A percentile compares a stretch with the other conserved stretches of the same genome.
Evolutionary conservation across 2,113 vertebrate species (phyloP).

Genomic region (Ammospiza caudacuta): DNA sequence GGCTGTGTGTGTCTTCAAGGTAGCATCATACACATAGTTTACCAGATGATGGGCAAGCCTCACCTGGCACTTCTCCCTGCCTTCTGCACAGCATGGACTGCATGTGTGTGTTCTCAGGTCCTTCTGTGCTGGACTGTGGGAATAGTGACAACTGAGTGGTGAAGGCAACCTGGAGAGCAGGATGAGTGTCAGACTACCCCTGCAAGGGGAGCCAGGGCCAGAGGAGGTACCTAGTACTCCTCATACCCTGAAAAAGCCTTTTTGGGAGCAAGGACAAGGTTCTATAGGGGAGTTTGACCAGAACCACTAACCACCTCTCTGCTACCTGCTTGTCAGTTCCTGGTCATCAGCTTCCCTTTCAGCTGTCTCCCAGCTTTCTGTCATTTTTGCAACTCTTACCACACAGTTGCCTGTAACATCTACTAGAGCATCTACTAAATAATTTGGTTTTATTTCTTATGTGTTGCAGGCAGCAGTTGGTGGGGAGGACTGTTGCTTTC

Average conservation of each 20-base stretch:
- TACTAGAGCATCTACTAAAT: neutral
- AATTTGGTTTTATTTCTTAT: neutral
- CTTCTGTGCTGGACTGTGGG: neutral
- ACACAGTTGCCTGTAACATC: neutral
- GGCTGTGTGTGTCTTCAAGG: neutral
- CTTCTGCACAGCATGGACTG: accelerated
- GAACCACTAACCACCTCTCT: neutral
- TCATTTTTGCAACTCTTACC: neutral
- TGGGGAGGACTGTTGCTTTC: neutral
- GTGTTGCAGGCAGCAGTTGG: neutral
- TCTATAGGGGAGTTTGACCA: neutral
- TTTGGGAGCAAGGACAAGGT: neutral
- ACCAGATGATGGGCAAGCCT: neutral
- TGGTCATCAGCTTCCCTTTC: neutral
- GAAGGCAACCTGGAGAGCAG: neutral
- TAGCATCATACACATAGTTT: neutral
- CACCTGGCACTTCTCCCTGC: neutral
- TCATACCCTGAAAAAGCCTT: neutral
- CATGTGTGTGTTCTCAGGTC: neutral
- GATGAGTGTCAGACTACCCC: neutral
- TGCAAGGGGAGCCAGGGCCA: neutral
- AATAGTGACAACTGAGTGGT: neutral
- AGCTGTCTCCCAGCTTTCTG: neutral
- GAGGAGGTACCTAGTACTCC: neutral
- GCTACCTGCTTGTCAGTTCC: neutral